phyloP scores from a whole-genome alignment of 2,888 invertebrate species.

The Druceiella hillmani region DNA sequence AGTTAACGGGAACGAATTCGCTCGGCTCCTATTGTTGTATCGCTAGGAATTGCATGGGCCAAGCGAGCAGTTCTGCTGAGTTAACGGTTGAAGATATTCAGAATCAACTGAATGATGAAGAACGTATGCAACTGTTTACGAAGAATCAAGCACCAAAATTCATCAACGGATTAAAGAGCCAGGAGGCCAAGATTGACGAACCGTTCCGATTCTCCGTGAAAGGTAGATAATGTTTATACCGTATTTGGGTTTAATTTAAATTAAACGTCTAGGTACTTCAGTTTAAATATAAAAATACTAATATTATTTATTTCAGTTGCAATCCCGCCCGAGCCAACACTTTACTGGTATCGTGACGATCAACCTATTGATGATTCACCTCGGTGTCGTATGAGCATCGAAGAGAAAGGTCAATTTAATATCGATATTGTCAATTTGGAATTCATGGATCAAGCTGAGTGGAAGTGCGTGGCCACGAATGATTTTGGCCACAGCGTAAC shows the following conservation, averaged over 20 bases:
- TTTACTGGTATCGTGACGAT: slow-evolving; percentile 88
- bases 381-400: slow-evolving; percentile 62
- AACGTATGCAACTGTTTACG: slow-evolving; percentile 67
- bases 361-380: slow-evolving; percentile 62
- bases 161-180: slow-evolving; percentile 72
- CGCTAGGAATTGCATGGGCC: slow-evolving; percentile 87
- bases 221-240: slow-evolving; percentile 47
- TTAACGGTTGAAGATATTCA: slow-evolving; percentile 87
- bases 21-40: slow-evolving; percentile 86
- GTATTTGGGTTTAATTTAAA: too few relatives aligned
- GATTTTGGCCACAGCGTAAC: slow-evolving; percentile 87
- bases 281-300: too few relatives aligned
- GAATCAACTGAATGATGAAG: slow-evolving; percentile 83
- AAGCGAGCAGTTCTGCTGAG: slow-evolving; percentile 80
- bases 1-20: slow-evolving; percentile 85
- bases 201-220: slow-evolving; percentile 74
- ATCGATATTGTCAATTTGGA: slow-evolving; percentile 70
- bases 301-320: slow-evolving; percentile 52
- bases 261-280: too few relatives aligned
- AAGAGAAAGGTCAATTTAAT: slow-evolving; percentile 66
- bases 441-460: slow-evolving; percentile 83
- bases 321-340: slow-evolving; percentile 71
- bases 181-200: slow-evolving; percentile 79
- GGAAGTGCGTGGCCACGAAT: slow-evolving; percentile 87
- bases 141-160: slow-evolving; percentile 82